phyloP scores from a whole-genome alignment of 2,888 invertebrate species.

The Sphaerophoria rueppellii region DNA sequence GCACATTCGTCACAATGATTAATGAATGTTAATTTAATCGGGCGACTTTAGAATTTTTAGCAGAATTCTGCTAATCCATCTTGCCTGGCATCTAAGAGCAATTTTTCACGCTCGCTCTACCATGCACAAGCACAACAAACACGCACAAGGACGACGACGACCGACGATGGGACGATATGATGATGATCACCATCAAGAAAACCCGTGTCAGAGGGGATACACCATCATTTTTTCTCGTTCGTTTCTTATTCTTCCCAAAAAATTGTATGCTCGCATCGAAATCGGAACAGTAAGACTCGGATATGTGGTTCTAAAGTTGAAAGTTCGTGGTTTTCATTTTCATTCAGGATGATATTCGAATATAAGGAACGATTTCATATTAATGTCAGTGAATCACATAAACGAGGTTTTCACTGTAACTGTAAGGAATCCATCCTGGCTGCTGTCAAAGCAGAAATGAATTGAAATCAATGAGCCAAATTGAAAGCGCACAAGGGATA shows the following conservation, averaged over 20 bases:
- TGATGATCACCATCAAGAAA: conserved; percentile 9
- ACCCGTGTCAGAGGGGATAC: conserved; percentile 7
- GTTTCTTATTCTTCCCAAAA: background rate
- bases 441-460: conserved; percentile 25
- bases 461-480: conserved; percentile 63
- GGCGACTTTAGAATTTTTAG: conserved; percentile 73
- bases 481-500: conserved; percentile 41
- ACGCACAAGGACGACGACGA: conserved; percentile 6
- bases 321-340: no score
- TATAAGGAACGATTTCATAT: background rate
- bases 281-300: no score
- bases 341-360: no score
- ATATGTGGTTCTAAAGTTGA: no score
- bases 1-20: conserved; percentile 64
- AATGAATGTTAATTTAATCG: conserved; percentile 73
- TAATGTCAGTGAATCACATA: background rate
- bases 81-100: conserved; percentile 64
- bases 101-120: conserved; percentile 69
- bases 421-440: conserved; percentile 6
- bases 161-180: background rate
- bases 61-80: conserved; percentile 71
- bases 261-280: conserved; percentile 31
- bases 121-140: background rate
- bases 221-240: conserved; percentile 10
- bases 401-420: background rate